Evolutionary conservation across 2,888 invertebrate species (phyloP).

Genomic region (Rotaria macrura): DNA sequence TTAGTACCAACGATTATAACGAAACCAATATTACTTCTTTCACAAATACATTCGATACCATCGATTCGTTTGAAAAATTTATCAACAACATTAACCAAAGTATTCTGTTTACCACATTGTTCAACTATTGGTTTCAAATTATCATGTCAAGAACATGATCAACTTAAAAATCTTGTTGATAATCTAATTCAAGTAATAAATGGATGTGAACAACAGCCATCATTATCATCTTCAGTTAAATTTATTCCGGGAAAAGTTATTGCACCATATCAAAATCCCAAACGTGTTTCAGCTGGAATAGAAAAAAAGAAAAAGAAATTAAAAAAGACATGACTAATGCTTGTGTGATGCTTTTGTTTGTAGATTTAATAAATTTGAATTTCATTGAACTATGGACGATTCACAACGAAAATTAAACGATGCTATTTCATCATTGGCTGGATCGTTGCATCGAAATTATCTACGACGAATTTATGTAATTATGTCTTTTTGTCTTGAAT

Average conservation of each 20-base stretch:
- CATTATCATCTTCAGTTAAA: not conserved
- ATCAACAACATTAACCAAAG: not conserved
- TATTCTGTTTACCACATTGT: not conserved
- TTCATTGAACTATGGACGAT: not conserved
- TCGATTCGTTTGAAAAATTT: not conserved
- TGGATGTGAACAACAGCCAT: not conserved
- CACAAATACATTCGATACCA: conserved; percentile 2
- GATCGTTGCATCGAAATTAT: conserved; percentile 1
- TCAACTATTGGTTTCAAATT: conserved; percentile 8
- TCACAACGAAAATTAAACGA: conserved; percentile 19
- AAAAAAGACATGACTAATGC: not conserved
- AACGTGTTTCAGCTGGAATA: not conserved
- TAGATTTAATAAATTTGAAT: not conserved
- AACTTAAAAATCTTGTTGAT: not conserved
- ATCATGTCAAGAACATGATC: not conserved
- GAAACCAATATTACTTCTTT: not conserved
- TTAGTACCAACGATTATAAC: not conserved
- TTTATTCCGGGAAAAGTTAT: conserved; percentile 13
- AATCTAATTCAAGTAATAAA: not conserved
- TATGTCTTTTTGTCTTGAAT: not conserved
- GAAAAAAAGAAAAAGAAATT: not conserved
- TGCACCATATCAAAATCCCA: not conserved
- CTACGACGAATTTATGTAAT: not conserved
- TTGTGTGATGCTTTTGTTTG: not conserved
- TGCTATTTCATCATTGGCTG: not conserved